Conservation (phyloP, 2,888 invertebrate genomes). For the Lithophane ornitopus region DNA sequence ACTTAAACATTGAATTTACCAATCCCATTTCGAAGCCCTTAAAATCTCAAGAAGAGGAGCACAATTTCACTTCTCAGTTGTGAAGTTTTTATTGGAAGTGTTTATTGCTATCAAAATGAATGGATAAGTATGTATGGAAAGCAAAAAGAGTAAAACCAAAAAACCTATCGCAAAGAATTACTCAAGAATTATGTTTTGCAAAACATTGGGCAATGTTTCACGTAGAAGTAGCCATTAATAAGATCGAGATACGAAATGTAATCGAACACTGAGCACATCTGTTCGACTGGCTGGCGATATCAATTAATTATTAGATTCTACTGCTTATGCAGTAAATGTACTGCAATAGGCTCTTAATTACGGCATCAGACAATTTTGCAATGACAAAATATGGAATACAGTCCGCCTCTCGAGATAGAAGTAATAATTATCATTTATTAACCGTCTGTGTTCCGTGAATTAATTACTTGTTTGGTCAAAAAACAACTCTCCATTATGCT, state of each 20-base stretch:
- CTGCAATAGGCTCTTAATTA: slow-evolving; percentile 36
- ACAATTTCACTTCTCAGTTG: background rate
- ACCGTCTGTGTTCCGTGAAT: slow-evolving; percentile 3
- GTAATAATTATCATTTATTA: slow-evolving; percentile 33
- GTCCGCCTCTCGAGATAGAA: slow-evolving; percentile 3
- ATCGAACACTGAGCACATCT: slow-evolving; percentile 50
- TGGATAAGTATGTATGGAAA: background rate
- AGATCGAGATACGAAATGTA: slow-evolving; percentile 51
- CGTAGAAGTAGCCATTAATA: slow-evolving; percentile 44
- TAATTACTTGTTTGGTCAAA: slow-evolving; percentile 7
- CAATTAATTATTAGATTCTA: slow-evolving; percentile 50
- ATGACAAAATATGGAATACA: slow-evolving; percentile 28
- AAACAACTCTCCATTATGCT: background rate
- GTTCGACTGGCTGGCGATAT: slow-evolving; percentile 38
- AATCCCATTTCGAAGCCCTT: background rate
- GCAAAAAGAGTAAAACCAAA: background rate
- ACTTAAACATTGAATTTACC: background rate
- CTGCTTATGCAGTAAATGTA: slow-evolving; percentile 36
- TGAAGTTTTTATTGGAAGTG: too few species aligned
- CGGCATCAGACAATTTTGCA: slow-evolving; percentile 38
- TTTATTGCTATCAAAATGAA: slow-evolving; percentile 5
- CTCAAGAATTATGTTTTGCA: slow-evolving; percentile 34
- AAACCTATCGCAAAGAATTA: slow-evolving; percentile 12
- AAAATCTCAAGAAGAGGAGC: background rate
- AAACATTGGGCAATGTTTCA: slow-evolving; percentile 49